These are phyloP conservation scores for Cebidichthys violaceus DNA, from an alignment of 2,113 vertebrate species.

Conservation along the genomic window DNA sequence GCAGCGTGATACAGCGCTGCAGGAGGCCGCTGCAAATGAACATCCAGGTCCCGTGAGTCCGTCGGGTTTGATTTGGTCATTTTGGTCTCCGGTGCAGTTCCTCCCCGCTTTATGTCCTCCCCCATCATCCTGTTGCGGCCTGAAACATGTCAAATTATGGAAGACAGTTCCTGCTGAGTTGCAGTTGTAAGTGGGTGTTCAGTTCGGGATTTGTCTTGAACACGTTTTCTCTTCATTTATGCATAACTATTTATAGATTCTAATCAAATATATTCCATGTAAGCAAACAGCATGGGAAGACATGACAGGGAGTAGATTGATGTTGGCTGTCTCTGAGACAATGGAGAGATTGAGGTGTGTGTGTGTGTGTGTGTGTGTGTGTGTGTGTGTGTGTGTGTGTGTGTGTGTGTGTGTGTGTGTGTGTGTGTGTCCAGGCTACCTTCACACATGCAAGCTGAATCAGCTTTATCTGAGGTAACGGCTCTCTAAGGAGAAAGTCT, in stretches of 20 bases:
- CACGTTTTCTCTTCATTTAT: background rate
- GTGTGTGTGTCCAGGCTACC: background rate
- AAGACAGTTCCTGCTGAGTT: background rate
- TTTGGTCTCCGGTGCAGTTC: background rate
- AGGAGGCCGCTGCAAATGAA: background rate
- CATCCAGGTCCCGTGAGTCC: background rate
- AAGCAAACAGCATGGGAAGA: conserved; percentile 11
- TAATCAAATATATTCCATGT: background rate
- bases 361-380: conserved; percentile 4
- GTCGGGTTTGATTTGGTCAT: background rate
- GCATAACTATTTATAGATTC: background rate
- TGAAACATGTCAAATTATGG: background rate
- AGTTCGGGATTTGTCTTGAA: background rate
- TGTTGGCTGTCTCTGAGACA: conserved; percentile 4
- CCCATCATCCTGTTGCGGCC: background rate
- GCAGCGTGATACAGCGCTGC: too few relatives aligned
- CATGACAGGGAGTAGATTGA: conserved; percentile 20
- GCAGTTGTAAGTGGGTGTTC: background rate
- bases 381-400: background rate
- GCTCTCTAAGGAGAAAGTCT: conserved; percentile 4
- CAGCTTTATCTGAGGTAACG: conserved; percentile 19
- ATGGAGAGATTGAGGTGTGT: conserved; percentile 41
- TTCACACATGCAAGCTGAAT: conserved; percentile 18
- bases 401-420: conserved; percentile 13
- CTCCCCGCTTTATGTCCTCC: background rate